Conservation (phyloP, 37 sponge, comb jelly and placozoan species). For the Beroe forskalii region DNA sequence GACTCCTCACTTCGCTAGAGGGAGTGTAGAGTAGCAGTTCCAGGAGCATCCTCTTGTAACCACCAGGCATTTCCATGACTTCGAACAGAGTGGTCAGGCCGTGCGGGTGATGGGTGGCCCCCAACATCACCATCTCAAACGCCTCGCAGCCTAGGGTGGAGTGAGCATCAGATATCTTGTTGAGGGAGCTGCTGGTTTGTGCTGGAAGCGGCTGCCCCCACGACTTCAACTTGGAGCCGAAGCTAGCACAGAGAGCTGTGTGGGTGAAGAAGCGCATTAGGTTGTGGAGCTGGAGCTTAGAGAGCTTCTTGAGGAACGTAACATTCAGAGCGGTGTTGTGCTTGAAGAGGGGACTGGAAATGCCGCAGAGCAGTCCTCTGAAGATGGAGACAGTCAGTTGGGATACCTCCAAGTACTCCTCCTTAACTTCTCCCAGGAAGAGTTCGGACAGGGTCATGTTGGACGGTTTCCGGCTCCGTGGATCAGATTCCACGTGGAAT, state of each 20-base stretch:
- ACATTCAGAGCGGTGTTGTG: slow-evolving; percentile 55
- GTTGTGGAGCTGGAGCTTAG: background rate
- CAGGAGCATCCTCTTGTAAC: slow-evolving; percentile 62
- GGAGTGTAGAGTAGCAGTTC: slow-evolving; percentile 62
- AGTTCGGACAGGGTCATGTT: slow-evolving; percentile 61
- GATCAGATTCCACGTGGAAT: slow-evolving; percentile 10
- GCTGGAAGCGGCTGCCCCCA: slow-evolving; percentile 6
- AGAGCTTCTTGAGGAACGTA: slow-evolving; percentile 33
- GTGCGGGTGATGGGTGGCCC: slow-evolving; percentile 54
- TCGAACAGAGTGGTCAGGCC: slow-evolving; percentile 17
- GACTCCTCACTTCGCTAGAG: slow-evolving; percentile 28
- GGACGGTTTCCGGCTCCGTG: slow-evolving; percentile 10
- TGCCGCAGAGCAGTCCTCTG: slow-evolving; percentile 56
- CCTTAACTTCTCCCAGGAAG: slow-evolving; percentile 38
- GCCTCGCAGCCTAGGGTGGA: slow-evolving; percentile 22
- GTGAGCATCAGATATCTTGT: slow-evolving; percentile 6
- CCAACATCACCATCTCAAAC: slow-evolving; percentile 55
- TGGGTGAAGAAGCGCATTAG: slow-evolving; percentile 55
- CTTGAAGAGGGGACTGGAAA: slow-evolving; percentile 50
- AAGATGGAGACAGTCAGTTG: slow-evolving; percentile 47
- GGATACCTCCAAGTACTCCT: slow-evolving; percentile 27
- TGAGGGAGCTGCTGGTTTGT: background rate
- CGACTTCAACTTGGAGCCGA: slow-evolving; percentile 15
- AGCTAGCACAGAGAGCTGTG: background rate
- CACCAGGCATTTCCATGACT: slow-evolving; percentile 53